Base-by-base conservation (phyloP, 2,113 vertebrate genomes). In the Eidolon helvum region DNA sequence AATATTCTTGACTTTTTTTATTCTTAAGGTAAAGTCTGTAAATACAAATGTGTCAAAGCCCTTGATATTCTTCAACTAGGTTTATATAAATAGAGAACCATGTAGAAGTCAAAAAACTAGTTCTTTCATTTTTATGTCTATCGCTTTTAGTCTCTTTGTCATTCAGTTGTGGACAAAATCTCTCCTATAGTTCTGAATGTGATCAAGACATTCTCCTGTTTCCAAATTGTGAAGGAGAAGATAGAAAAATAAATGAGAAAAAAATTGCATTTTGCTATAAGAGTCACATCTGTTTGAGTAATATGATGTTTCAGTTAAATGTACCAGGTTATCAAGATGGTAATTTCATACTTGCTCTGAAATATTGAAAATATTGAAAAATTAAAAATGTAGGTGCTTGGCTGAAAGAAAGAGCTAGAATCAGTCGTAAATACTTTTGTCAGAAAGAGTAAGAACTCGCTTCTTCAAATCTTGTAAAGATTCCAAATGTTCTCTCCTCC, bases 361-460 rank as follows among this genome's bases (percentile, higher is more conserved):
- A 97, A 98, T 91, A 91, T 1, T 85, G 72, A 92, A 98, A 97
- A 97, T 61, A 96, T 63, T 96, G 75, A 97, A 82, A 97, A 97
- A 59, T 71, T 96, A 84, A 38, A 92, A 95, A 91, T 93, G 72
- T 98, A 98, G 66, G 91, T 98, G 93, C 97, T 98, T 98, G 90
- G 94, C 4, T 94, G 45, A 85, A 98, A 95, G 84, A 97, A 97
- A 94, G 86, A 98, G 43, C 77, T 98, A 96, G 98, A 98, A 98
- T 98, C 97, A 96, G 59, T 98, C 96, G 96, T 97, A 97, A 98
- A 98, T 97, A 97, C 91, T 69, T 98, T 97, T 98, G 97, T 97
- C 96, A 98, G 94, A 96, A 84, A 96, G 83, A 98, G 91, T 90
- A 97, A 96, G 97, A 98, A 85, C 96, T 94, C 96, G 68, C 63